Evolutionary conservation across 2,113 vertebrate genomes (phyloP), one percentile per base, ranked within the genome.

Genomic region (Gopherus evgoodei): DNA sequence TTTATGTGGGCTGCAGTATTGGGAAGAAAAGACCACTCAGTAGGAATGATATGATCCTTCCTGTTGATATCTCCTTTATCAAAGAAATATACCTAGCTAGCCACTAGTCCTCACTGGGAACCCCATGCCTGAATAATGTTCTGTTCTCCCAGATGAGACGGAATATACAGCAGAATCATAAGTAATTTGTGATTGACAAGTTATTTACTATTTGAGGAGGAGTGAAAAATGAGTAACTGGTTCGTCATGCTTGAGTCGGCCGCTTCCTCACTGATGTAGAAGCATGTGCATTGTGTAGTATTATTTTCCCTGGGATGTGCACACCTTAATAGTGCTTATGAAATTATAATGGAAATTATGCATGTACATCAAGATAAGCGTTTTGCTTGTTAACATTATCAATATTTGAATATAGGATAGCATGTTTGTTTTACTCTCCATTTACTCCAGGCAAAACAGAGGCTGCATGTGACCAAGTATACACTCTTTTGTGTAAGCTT

Each of bases 301-400:
- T 52, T 89, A 86, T 95, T 95, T 96, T 96, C 94, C 83, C 21
- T 86, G 92, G 92, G 93, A 96, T 94, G 94, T 90, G 93, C 95
- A 92, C 92, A 84, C 81, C 59, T 62, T 31, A 62, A 72, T 53
- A 2, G 2, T 87, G 91, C 90, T 96, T 97, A 97, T 95, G 97
- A 96, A 95, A 72, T 25, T 35, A 88, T 94, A 78, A 62, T 97
- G 92, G 81, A 93, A 96, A 62, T 62, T 62, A 62, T 31, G 78
- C 0, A 0, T 95, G 87, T 95, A 56, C 87, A 88, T 95, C 93
- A 95, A 91, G 93, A 88, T 91, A 81, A 53, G 62, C 84, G 19
- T 21, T 72, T 10, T 38, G 92, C 93, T 92, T 94, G 92, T 75
- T 83, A 88, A 29, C 75, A 93, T 96, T 93, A 97, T 96, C 87